Conservation (phyloP, 2,113 vertebrate genomes). For the Onychostruthus taczanowskii region DNA sequence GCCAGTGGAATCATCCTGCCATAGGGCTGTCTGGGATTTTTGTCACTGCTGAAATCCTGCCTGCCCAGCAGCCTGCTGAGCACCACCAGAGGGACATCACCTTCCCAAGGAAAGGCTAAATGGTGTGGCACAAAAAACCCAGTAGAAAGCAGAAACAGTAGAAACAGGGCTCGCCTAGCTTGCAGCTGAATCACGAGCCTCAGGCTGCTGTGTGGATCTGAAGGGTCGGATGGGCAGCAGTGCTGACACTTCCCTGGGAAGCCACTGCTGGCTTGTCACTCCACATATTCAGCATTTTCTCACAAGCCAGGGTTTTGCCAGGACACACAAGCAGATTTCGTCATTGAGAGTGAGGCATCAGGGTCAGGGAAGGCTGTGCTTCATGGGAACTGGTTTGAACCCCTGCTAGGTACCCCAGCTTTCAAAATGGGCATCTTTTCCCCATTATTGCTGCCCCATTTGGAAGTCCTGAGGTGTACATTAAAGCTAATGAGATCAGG, state of each 20-base stretch:
- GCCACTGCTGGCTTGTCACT: not conserved
- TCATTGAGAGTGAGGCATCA: not conserved
- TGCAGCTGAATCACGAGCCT: not conserved
- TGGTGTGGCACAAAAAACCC: rapidly evolving
- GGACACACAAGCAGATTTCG: not conserved
- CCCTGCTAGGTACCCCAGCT: rapidly evolving
- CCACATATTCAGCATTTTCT: not conserved
- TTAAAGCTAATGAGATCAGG: not conserved
- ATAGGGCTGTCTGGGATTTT: not conserved
- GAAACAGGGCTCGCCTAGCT: not conserved
- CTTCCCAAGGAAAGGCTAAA: not conserved
- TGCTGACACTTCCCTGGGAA: not conserved
- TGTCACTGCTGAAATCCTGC: not conserved
- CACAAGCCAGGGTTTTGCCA: not conserved
- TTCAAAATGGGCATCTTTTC: not conserved
- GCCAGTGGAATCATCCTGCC: not conserved
- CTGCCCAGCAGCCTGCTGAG: not conserved
- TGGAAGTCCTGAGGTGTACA: not conserved
- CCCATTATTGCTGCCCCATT: not conserved
- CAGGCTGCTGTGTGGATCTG: not conserved
- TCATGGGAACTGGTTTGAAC: not conserved
- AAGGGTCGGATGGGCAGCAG: not conserved
- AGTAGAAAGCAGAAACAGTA: not conserved
- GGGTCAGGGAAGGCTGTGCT: not conserved
- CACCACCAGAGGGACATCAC: not conserved